A percentile compares a stretch with the other conserved stretches of the same genome.
Conservation (phyloP, 2,113 vertebrate species). For the Corythornis madagascariensis region DNA sequence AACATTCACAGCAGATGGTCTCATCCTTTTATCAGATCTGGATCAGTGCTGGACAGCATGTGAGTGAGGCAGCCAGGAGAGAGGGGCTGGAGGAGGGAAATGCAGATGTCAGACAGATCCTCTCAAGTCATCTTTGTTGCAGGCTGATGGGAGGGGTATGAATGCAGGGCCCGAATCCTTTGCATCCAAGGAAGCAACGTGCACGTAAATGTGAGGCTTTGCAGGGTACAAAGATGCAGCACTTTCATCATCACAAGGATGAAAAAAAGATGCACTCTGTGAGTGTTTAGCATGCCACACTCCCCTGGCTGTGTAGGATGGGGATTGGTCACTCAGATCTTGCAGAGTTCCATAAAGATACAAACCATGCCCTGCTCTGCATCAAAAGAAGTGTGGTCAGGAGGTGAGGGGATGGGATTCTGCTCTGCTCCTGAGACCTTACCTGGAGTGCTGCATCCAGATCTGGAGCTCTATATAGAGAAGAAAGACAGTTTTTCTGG, state of each 20-base stretch:
- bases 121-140: background rate
- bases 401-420: background rate
- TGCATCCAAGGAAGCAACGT: accelerated
- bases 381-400: background rate
- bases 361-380: background rate
- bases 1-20: conserved; percentile 7
- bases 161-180: background rate
- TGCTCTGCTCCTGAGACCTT: background rate
- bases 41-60: background rate
- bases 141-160: background rate
- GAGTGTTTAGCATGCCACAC: background rate
- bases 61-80: background rate
- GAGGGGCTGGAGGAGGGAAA: background rate
- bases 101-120: background rate
- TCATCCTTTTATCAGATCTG: background rate
- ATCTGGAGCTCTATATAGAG: background rate
- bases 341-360: background rate
- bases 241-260: too few species aligned
- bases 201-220: background rate
- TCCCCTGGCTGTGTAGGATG: background rate
- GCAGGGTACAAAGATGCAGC: background rate
- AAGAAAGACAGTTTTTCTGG: background rate
- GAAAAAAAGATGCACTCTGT: too few species aligned
- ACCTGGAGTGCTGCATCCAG: background rate
- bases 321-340: background rate